Evolutionary conservation across 30 jellyfish, hydroid and myxozoan species (phyloP), one percentile per base, ranked within the genome.

Genomic region (Turritopsis dohrnii): DNA sequence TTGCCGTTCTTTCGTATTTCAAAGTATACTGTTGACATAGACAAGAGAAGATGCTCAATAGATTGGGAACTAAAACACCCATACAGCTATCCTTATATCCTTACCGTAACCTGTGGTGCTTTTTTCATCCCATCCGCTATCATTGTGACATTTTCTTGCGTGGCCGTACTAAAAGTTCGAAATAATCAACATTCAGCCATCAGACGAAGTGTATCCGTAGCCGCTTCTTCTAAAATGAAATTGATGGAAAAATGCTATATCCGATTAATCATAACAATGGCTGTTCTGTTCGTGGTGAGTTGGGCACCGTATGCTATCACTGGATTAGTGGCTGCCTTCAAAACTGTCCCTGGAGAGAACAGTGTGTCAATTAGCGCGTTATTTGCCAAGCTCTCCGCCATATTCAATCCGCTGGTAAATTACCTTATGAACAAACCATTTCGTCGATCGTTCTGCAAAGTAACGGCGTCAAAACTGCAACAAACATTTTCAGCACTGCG

Each of bases 301-400:
- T 41, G 60, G 60, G 60, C 60, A 41, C 60, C 60, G 13, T 41
- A 41, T 41, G 60, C 60, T 3, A 41, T 41, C 5, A 41, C 60
- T 41, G 60, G 60, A 41, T 5, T 41, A 3, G 5, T 41, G 60
- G 13, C 60, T 3, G 60, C 60, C 13, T 41, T 41, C 60, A 41
- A 41, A 41, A 41, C 13, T 41, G 52, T 17, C 18, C 31, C 81
- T 53, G 60, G 60, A 22, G 22, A 20, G 31, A 53, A 26, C 22
- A 72, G 20, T 22, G 31, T 72, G 3, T 16, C 30, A 3, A 18
- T 72, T 16, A 26, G 81, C 81, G 81, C 81, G n/a, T 72, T 72
- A 8, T 72, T 72, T 72, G 81, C 81, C 1, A 72, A 72, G 52
- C 31, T 22, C 22, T 72, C 81, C 31, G 81, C 81, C 23, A 72